These are phyloP conservation scores for Hiodon tergisus DNA, from an alignment of 2,113 vertebrate genomes.

Conservation along the genomic window DNA sequence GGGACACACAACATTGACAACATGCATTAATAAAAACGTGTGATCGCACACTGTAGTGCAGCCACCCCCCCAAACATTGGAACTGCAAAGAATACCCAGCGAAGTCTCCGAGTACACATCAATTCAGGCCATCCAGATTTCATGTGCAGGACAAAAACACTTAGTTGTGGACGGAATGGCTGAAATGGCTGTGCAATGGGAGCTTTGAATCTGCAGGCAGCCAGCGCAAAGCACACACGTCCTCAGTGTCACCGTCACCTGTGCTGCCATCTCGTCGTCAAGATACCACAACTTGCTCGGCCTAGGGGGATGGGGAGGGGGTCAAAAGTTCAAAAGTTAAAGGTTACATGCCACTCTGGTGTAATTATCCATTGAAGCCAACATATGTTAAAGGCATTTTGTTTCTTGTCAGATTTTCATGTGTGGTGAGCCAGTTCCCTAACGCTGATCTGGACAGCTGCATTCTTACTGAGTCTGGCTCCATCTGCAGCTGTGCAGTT, in stretches of 20 bases:
- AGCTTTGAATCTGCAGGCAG: slow-evolving; percentile 40
- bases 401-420: neutral
- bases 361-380: neutral
- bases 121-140: slow-evolving; percentile 25
- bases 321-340: slow-evolving; percentile 27
- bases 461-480: neutral
- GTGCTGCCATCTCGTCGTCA: slow-evolving; percentile 67
- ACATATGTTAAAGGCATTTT: neutral
- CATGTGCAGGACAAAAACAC: neutral
- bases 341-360: neutral
- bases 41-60: slow-evolving; percentile 31
- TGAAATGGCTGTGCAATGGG: slow-evolving; percentile 41
- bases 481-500: neutral
- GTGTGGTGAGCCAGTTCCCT: too few species aligned
- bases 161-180: slow-evolving; percentile 7
- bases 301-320: slow-evolving; percentile 38
- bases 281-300: slow-evolving; percentile 59
- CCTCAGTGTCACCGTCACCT: slow-evolving; percentile 57
- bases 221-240: slow-evolving; percentile 49
- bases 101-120: slow-evolving; percentile 46
- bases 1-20: slow-evolving; percentile 23
- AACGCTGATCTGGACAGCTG: too few species aligned
- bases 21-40: slow-evolving; percentile 54
- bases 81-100: slow-evolving; percentile 11
- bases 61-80: slow-evolving; percentile 14